phyloP scores from a whole-genome alignment of 2,113 vertebrate species.

The Siniperca knerii region DNA sequence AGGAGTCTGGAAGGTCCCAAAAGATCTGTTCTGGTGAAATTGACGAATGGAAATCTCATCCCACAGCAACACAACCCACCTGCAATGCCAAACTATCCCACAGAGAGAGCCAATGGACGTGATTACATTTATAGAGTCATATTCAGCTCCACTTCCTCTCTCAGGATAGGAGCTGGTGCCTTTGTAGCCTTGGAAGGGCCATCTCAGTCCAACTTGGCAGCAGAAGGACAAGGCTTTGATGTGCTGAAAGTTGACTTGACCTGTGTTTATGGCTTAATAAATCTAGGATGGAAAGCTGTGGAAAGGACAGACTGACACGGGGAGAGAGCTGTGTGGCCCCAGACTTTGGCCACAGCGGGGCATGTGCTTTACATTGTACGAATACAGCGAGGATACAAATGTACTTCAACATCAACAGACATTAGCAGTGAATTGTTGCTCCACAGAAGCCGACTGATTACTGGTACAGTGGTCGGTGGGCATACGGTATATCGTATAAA shows the following conservation, averaged over 20 bases:
- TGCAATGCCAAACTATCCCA: constrained; percentile 58
- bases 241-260: constrained; percentile 68
- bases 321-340: background rate
- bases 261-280: constrained; percentile 76
- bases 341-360: constrained; percentile 10
- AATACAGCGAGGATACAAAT: background rate
- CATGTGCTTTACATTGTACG: constrained; percentile 56
- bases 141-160: constrained; percentile 63
- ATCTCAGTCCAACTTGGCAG: constrained; percentile 68
- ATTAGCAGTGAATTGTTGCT: background rate
- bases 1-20: constrained; percentile 57
- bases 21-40: constrained; percentile 57
- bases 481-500: background rate
- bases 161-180: constrained; percentile 47
- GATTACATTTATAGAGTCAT: constrained; percentile 72
- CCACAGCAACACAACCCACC: constrained; percentile 47
- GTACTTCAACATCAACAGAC: constrained; percentile 2
- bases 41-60: constrained; percentile 71
- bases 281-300: constrained; percentile 67
- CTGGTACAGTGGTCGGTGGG: constrained; percentile 7
- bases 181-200: constrained; percentile 55
- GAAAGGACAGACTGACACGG: constrained; percentile 54
- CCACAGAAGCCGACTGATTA: background rate
- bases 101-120: constrained; percentile 52
- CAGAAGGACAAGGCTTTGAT: constrained; percentile 51